phyloP scores from a whole-genome alignment of 2,797 vertebrate genomes.

The Eulemur rubriventer region DNA sequence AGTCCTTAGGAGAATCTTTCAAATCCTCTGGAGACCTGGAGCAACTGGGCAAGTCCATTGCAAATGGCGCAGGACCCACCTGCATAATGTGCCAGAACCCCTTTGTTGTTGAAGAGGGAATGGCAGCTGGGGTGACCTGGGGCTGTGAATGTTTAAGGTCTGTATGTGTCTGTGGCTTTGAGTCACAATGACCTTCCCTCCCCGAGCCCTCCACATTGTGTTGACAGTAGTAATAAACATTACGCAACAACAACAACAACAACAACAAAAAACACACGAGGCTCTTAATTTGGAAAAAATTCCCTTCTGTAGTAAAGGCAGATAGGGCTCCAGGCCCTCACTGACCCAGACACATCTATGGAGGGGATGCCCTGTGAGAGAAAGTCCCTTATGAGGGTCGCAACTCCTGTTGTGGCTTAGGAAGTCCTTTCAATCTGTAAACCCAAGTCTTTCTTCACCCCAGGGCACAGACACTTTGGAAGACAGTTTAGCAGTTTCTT shows the following conservation, averaged over 20 bases:
- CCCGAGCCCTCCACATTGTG: background rate
- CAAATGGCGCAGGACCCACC: background rate
- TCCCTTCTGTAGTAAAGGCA: background rate
- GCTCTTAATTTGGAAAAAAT: background rate
- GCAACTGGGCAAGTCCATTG: background rate
- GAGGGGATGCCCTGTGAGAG: background rate
- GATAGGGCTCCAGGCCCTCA: background rate
- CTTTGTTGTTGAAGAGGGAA: background rate
- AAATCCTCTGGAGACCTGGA: background rate
- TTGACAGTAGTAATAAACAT: background rate
- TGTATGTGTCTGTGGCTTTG: background rate
- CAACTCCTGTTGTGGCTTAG: background rate
- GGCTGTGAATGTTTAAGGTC: background rate
- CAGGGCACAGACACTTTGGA: too few relatives aligned
- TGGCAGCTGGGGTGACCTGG: background rate
- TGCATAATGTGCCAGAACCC: accelerated
- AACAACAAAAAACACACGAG: background rate
- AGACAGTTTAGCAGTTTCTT: background rate
- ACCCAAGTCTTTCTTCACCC: too few relatives aligned
- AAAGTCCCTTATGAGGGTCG: background rate
- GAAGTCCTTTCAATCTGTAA: too few relatives aligned
- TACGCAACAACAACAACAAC: background rate
- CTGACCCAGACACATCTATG: background rate
- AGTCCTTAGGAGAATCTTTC: background rate
- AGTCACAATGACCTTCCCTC: background rate